phyloP scores from a whole-genome alignment of 2,113 vertebrate species.

The Calcarius ornatus region DNA sequence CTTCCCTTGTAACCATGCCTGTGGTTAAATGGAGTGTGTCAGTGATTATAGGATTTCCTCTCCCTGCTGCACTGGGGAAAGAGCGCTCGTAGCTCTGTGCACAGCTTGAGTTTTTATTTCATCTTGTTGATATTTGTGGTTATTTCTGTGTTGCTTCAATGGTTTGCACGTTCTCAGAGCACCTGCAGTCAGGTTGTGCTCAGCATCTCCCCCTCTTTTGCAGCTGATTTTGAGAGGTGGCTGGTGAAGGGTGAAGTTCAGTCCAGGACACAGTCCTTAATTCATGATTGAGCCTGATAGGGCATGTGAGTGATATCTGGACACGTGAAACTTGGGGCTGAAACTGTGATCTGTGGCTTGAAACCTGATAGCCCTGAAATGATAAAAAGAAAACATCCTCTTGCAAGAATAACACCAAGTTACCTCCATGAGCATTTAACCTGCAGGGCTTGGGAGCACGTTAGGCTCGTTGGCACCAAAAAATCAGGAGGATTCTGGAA shows the following conservation, averaged over 20 bases:
- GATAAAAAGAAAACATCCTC: background rate
- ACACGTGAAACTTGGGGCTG: background rate
- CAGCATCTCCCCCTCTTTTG: background rate
- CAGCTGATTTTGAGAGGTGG: background rate
- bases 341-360: background rate
- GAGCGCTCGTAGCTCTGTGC: background rate
- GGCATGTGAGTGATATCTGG: background rate
- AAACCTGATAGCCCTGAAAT: background rate
- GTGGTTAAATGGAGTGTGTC: background rate
- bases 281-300: background rate
- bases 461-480: background rate
- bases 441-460: fast-evolving
- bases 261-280: background rate
- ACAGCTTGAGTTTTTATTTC: background rate
- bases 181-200: background rate
- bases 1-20: background rate
- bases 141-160: background rate
- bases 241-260: background rate
- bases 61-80: background rate
- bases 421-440: background rate
- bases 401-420: background rate
- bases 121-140: background rate
- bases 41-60: background rate
- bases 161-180: background rate
- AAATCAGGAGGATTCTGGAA: background rate